Conservation (phyloP, 2,797 vertebrate genomes). For the Pangasius larnaudii region DNA sequence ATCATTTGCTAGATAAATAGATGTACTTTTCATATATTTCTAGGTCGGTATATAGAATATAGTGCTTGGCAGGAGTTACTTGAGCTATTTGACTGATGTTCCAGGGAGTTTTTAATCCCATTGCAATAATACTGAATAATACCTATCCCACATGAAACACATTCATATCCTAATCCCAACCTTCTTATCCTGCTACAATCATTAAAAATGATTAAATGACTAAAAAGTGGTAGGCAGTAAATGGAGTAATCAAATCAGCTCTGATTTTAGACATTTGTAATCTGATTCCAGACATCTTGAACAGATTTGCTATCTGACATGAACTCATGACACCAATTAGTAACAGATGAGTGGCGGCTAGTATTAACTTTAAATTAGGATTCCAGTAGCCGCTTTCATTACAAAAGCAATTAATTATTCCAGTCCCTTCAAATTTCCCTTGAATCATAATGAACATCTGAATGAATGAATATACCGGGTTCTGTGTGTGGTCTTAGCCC, state of each 20-base stretch:
- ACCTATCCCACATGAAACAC: background rate
- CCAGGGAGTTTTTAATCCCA: background rate
- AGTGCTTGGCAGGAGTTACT: background rate
- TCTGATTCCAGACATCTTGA: background rate
- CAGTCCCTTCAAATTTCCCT: background rate
- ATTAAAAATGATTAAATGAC: background rate
- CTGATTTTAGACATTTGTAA: background rate
- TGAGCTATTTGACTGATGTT: background rate
- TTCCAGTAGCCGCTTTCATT: background rate
- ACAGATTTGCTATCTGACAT: background rate
- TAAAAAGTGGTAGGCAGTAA: background rate
- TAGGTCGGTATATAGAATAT: background rate
- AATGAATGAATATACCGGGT: background rate
- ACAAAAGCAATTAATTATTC: background rate
- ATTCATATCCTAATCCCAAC: background rate
- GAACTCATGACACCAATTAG: background rate
- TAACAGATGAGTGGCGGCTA: background rate
- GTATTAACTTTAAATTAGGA: conserved; percentile 6
- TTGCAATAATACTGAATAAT: background rate
- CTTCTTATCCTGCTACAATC: background rate
- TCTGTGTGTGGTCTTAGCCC: background rate
- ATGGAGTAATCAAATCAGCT: background rate
- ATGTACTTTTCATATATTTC: background rate
- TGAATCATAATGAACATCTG: background rate
- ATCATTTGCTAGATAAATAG: background rate